Base-by-base conservation (phyloP, 2,888 invertebrate species). In the Osmoderma eremita region DNA sequence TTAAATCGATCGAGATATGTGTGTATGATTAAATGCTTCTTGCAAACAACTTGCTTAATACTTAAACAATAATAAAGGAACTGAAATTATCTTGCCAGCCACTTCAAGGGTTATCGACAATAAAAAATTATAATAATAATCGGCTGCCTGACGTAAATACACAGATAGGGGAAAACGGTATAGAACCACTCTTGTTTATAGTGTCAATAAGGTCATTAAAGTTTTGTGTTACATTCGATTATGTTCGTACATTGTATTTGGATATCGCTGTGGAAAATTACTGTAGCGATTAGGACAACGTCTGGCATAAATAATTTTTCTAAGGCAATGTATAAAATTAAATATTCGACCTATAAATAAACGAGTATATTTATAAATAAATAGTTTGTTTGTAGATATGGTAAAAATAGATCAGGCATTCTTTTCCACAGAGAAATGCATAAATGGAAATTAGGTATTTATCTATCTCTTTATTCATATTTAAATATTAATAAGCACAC, bases 91-190 rank as follows among this genome's bases (percentile, higher is more conserved):
- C 54, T 63, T 30, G 58, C 39, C 5, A 30, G 56, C 5, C 49
- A 63, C 63, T 67, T 48, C 53, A 69, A 49, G 63, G 69, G 69
- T 67, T 69, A 69, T 69, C 67, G 54, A 24, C 63, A 48, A 64
- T 51, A 64, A 56, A 58, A 54, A 50, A 45, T 58, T 54, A 65
- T 63, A 63, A 51, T 36, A 56, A 56, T 63, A 63, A 63, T 63
- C 39, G 63, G 49, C 17, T 50, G 51, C 39, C 51, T 63, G 63
- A 63, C 63, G 63, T 51, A 63, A 63, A 63, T 51, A n/a, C n/a
- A n/a, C n/a, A 41, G 50, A 41, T 51, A 42, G 22, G 50, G 51
- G 41, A 39, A 51, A 22, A 51, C 51, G 22, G 49, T 51, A 41
- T 58, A 58, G 42, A 45, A 58, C 58, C 58, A 58, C 45, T 45